Conservation (phyloP, 2,888 invertebrate species). For the Limnephilus marmoratus region DNA sequence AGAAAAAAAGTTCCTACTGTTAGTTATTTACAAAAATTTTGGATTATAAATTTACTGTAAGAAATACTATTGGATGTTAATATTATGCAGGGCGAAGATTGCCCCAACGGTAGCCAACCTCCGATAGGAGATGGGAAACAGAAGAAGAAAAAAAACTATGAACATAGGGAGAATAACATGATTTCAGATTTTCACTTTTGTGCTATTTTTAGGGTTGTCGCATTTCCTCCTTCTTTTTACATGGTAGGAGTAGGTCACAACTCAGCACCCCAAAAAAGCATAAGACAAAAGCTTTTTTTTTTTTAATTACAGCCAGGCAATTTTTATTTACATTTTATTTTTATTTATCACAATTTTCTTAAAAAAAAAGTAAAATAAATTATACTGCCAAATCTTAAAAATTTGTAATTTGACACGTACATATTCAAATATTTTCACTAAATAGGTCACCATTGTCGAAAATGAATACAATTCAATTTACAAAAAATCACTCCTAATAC, state of each 20-base stretch:
- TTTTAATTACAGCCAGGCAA: neutral
- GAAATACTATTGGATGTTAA: neutral
- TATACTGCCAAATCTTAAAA: neutral
- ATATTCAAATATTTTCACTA: neutral
- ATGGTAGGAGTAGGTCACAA: neutral
- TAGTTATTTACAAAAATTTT: neutral
- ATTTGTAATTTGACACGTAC: neutral
- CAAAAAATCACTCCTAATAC: neutral
- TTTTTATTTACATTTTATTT: no score
- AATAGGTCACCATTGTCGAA: neutral
- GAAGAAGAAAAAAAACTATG: neutral
- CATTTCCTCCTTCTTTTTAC: neutral
- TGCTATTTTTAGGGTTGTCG: neutral
- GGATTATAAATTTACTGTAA: neutral
- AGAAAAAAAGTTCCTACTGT: neutral
- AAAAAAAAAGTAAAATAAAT: neutral
- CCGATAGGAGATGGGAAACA: no score
- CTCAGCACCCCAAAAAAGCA: neutral
- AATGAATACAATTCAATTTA: neutral
- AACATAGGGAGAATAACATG: neutral
- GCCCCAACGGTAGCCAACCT: no score
- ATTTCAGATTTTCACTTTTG: neutral
- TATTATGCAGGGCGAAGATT: neutral
- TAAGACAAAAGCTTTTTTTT: neutral
- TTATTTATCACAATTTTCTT: neutral